These are phyloP conservation scores for Trinectes maculatus DNA, from an alignment of 2,113 vertebrate species.

Conservation along the genomic window DNA sequence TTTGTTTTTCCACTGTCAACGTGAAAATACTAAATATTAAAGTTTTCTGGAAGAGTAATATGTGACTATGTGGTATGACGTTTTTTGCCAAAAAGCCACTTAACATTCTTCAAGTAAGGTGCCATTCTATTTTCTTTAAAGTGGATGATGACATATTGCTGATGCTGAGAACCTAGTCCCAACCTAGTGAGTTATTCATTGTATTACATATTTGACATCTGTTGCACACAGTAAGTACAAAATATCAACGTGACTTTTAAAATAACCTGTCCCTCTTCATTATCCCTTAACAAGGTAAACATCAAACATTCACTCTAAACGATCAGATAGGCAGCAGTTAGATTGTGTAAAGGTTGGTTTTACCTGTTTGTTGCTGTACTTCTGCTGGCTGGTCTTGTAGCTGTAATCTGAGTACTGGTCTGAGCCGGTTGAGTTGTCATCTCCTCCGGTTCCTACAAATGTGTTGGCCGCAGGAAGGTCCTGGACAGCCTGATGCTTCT, in stretches of 20 bases:
- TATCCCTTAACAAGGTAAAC: constrained; percentile 10
- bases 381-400: constrained; percentile 96
- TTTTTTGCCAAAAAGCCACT: too few relatives aligned
- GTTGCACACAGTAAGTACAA: not conserved
- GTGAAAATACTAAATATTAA: not conserved
- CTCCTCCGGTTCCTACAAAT: constrained; percentile 97
- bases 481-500: constrained; percentile 98
- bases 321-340: constrained; percentile 45
- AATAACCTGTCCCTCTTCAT: not conserved
- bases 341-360: constrained; percentile 75
- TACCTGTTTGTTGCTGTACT: constrained; percentile 99
- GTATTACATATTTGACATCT: not conserved
- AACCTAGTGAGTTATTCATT: not conserved
- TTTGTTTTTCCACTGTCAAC: constrained; percentile 29
- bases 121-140: not conserved
- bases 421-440: constrained; percentile 97
- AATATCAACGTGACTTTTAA: not conserved
- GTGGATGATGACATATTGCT: constrained; percentile 1
- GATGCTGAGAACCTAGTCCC: not conserved
- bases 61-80: too few relatives aligned
- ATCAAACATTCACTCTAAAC: constrained; percentile 11
- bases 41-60: too few relatives aligned
- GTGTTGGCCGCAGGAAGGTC: constrained; percentile 98
- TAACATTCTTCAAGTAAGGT: constrained; percentile 3
- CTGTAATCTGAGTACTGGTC: constrained; percentile 99